Evolutionary conservation across 2,113 vertebrate species (phyloP).

Genomic region (Pelvicachromis taeniatus): DNA sequence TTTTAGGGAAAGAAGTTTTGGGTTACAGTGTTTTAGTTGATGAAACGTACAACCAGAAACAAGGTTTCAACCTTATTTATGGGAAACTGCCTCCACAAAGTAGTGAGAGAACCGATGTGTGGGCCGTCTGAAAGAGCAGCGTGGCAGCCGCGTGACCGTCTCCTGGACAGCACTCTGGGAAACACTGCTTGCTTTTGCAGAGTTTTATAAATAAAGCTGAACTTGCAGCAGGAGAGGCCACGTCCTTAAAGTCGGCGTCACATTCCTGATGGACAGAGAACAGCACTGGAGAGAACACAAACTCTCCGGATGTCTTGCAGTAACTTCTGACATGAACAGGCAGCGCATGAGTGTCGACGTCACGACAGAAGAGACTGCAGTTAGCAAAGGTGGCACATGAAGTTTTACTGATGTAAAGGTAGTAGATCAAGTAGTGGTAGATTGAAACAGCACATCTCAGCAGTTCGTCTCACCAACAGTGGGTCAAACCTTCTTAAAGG

Average conservation of each 20-base stretch:
- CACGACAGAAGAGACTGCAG: neutral
- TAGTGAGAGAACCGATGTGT: neutral
- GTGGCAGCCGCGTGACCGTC: neutral
- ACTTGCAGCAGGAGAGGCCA: neutral
- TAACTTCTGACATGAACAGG: neutral
- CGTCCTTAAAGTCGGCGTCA: neutral
- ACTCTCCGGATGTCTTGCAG: neutral
- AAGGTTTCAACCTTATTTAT: neutral
- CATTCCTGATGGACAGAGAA: neutral
- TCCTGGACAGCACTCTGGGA: neutral
- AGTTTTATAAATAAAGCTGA: slow-evolving; percentile 1
- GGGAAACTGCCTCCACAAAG: neutral
- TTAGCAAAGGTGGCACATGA: neutral
- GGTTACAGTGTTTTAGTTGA: neutral
- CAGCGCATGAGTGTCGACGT: neutral
- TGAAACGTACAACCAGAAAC: neutral
- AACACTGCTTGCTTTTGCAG: accelerated
- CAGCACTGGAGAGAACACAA: neutral
- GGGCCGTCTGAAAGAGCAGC: neutral
- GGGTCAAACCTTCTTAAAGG: neutral
- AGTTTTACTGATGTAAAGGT: neutral
- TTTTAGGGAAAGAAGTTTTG: neutral
- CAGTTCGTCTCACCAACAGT: neutral
- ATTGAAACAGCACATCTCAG: neutral
- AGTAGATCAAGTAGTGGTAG: too few species aligned